Base-by-base conservation (phyloP, 2,113 vertebrate genomes). In the Elgaria multicarinata region DNA sequence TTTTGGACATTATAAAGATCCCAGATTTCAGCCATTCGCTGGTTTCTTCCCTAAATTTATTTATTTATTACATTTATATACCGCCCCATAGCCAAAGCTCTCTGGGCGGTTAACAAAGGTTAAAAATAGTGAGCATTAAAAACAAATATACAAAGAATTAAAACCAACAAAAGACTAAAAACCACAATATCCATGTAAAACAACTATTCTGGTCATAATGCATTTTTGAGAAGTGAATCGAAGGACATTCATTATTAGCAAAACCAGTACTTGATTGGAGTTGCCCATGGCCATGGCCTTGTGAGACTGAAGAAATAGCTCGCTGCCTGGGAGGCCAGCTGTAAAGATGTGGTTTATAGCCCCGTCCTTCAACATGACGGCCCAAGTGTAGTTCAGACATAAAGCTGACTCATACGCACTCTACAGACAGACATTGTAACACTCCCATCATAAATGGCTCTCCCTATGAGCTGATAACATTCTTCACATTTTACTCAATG, bases 391-490 rank as follows among this genome's bases (percentile, higher is more conserved):
- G 71, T 44, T 87, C 80, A 91, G 31, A 83, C 80, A 88, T 20
- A 76, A 85, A 85, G 36, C 46, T 71, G 4, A 77, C 82, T 91
- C 86, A 90, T n/a, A 87, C 58, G 14, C 82, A 72, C 1, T 0
- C 6, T 55, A 80, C 4, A 75, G 36, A 24, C 39, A 81, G 4
- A 62, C 44, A 84, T 42, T 58, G 64, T 58, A 87, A 83, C 66
- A 71, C 36, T 90, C 92, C 81, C 78, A 66, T 93, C 31, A 3
- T 87, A 87, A 39, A 28, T 77, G 62, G 62, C 88, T 78, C n/a
- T 44, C 64, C n/a, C 50, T 12, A 58, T 1, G 80, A 3, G 50
- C 39, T 74, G 92, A 79, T 83, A 31, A 91, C 92, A 94, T 90
- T 86, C 58, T 83, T 3, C 0, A 4, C 55, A 16, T 26, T 87